Conservation (phyloP, 2,113 vertebrate species). For the Trichechus manatus region DNA sequence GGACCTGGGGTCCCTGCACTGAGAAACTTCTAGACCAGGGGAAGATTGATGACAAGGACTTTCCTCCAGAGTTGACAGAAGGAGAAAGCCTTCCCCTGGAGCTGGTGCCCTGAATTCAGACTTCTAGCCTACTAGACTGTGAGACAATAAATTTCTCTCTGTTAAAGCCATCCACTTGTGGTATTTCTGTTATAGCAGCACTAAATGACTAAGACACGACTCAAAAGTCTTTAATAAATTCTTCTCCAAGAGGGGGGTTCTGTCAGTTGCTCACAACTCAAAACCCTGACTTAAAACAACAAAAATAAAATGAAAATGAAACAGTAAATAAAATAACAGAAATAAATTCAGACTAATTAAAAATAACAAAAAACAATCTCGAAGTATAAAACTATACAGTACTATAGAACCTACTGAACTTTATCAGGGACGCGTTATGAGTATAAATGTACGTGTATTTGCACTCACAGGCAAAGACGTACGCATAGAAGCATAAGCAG, state of each 20-base stretch:
- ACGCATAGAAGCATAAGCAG: neutral
- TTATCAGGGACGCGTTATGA: neutral
- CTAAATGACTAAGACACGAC: too few species aligned
- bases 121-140: too few species aligned
- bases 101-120: too few species aligned
- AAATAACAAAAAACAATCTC: conserved; percentile 24
- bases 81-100: too few species aligned
- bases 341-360: neutral
- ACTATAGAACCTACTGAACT: neutral
- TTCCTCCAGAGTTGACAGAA: too few species aligned
- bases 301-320: neutral
- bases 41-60: too few species aligned
- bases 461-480: neutral
- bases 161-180: too few species aligned
- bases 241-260: neutral
- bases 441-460: neutral
- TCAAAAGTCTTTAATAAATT: conserved; percentile 1
- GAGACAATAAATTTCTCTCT: too few species aligned
- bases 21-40: too few species aligned
- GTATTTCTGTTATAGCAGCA: too few species aligned
- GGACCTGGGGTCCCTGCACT: too few species aligned
- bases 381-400: neutral
- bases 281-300: neutral
- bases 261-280: neutral
- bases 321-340: neutral